Base-by-base conservation (phyloP, 2,888 invertebrate genomes). In the Apoda limacodes region DNA sequence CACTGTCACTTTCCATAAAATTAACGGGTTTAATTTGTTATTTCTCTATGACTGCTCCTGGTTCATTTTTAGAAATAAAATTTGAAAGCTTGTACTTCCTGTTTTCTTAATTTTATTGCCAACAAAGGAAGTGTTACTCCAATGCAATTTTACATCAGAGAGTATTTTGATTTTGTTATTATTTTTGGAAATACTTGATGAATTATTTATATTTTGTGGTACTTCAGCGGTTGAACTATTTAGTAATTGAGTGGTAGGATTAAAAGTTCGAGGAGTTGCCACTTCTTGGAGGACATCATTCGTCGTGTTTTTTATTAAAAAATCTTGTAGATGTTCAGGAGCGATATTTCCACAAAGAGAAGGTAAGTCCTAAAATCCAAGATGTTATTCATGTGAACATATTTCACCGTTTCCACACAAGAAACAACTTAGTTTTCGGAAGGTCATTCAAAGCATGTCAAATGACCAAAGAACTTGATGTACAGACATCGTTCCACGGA, bases 381-480 rank as follows among this genome's bases (percentile, higher is more conserved):
- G 28, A 21, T 21, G 21, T 4, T 21, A 21, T 21, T 21, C 10
- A 6, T 21, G 21, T 21, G 21, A 21, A 21, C 21, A 21, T 21
- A 21, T 21, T 21, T 28, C 17, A 19, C 22, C 35, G 13, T 28
- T 35, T 35, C 22, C 28, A 28, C 32, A 35, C 4, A 35, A 35
- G 25, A 35, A 32, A 21, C 35, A 35, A 22, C 35, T 32, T 14
- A 35, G 28, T 20, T 35, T 31, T 31, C 31, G 10, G 15, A 35
- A 35, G 25, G 35, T 35, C 10, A 31, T 31, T 20, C 13, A 28
- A 14, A 21, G 21, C 21, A 24, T 35, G 22, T 30, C 19, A 31
- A n/a, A 24, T 28, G 35, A 35, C 26, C 29, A 36, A 13, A 36
- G 32, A 7, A 32, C 35, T 32, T 32, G 32, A 32, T 36, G 36